These are phyloP conservation scores for Cheilosia soror DNA, from an alignment of 2,888 invertebrate genomes.

Conservation along the genomic window DNA sequence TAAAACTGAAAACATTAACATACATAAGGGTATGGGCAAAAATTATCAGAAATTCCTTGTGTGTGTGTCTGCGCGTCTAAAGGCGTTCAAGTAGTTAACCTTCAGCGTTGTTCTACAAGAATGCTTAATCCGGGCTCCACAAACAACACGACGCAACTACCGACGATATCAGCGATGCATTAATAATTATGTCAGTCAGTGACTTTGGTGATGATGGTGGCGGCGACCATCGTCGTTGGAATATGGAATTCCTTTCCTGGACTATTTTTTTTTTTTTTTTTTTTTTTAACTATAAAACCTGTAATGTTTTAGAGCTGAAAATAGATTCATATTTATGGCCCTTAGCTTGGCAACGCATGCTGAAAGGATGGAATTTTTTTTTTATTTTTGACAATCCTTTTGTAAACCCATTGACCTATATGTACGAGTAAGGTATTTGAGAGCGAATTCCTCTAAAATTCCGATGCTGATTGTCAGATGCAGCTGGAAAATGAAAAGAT, in stretches of 20 bases:
- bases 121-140: constrained; percentile 49
- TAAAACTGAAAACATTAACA: constrained; percentile 40
- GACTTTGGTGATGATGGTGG: constrained; percentile 35
- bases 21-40: constrained; percentile 32
- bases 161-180: constrained; percentile 65
- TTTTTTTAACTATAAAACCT: constrained; percentile 9
- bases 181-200: constrained; percentile 71
- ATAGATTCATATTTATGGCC: constrained; percentile 31
- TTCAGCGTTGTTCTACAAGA: constrained; percentile 51
- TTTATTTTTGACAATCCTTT: background rate
- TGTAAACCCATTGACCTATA: constrained; percentile 3
- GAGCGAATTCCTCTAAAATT: background rate
- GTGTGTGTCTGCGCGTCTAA: constrained; percentile 23
- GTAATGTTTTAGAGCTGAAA: constrained; percentile 53
- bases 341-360: constrained; percentile 8
- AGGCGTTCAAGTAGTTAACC: constrained; percentile 62
- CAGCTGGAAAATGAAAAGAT: too few species aligned
- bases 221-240: constrained; percentile 13
- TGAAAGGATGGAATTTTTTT: background rate
- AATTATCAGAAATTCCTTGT: constrained; percentile 29
- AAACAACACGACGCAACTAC: constrained; percentile 41
- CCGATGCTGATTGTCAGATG: background rate
- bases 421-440: background rate
- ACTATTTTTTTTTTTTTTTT: constrained; percentile 11
- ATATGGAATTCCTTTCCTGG: constrained; percentile 50